These are phyloP conservation scores for Brenthis daphne DNA, from an alignment of 2,888 invertebrate genomes.

Conservation along the genomic window DNA sequence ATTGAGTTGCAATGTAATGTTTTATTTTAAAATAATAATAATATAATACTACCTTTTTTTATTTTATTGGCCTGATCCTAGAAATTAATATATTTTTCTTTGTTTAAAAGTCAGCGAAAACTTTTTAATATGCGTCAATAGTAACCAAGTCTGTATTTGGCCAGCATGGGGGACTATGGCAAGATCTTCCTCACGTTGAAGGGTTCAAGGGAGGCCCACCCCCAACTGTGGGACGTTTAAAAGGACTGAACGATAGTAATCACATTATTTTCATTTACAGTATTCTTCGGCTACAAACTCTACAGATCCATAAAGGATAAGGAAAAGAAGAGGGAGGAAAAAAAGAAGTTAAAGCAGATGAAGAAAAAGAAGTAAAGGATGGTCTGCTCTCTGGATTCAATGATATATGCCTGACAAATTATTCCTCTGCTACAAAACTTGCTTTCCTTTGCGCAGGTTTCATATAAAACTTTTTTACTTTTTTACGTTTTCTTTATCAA, in stretches of 20 bases:
- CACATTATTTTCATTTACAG: conserved; percentile 80
- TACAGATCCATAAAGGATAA: conserved; percentile 90
- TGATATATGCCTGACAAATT: conserved; percentile 18
- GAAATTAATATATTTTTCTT: no score
- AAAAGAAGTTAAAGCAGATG: conserved; percentile 89
- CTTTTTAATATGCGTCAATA: no score
- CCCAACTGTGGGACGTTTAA: background rate
- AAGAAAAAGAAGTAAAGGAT: conserved; percentile 87
- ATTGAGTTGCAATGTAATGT: no score
- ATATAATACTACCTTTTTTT: no score
- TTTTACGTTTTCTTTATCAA: background rate
- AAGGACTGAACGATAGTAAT: background rate
- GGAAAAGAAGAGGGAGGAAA: conserved; percentile 89
- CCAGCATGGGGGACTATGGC: no score
- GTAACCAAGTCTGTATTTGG: no score
- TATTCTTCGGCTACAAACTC: conserved; percentile 93
- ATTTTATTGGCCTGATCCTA: no score
- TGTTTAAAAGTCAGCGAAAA: no score
- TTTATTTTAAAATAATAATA: no score
- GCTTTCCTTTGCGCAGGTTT: background rate
- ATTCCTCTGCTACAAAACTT: background rate
- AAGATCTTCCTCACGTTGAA: no score
- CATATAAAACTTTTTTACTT: background rate
- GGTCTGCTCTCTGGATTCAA: background rate
- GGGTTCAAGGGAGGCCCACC: background rate